These are phyloP conservation scores for Chanos chanos DNA, from an alignment of 2,797 vertebrate species.

Conservation along the genomic window DNA sequence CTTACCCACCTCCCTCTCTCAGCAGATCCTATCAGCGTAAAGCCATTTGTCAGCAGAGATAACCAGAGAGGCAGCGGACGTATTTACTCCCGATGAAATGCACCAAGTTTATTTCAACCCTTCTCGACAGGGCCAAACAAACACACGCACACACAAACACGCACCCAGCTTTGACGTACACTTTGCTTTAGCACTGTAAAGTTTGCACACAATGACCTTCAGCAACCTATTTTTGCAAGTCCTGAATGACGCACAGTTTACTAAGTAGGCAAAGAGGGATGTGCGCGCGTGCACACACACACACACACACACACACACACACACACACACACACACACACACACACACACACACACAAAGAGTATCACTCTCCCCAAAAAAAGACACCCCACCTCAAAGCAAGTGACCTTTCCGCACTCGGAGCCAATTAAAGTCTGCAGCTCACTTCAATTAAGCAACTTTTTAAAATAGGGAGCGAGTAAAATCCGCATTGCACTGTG, in stretches of 20 bases:
- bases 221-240: too few relatives aligned
- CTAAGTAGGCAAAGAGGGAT: too few relatives aligned
- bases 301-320: background rate
- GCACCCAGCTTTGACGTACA: background rate
- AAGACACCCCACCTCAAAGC: background rate
- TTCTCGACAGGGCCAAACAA: too few relatives aligned
- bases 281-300: background rate
- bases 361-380: background rate
- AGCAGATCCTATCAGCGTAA: conserved; percentile 15
- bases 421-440: background rate
- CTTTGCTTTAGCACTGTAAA: background rate
- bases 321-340: background rate
- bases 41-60: conserved; percentile 17
- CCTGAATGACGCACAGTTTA: too few relatives aligned
- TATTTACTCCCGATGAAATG: background rate
- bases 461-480: too few relatives aligned
- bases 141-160: background rate
- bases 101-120: background rate
- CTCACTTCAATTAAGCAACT: too few relatives aligned
- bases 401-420: background rate
- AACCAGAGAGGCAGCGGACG: background rate
- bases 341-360: background rate
- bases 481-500: too few relatives aligned
- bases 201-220: conserved; percentile 9
- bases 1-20: background rate